phyloP scores from a whole-genome alignment of 2,113 vertebrate species.

The Abramis brama region DNA sequence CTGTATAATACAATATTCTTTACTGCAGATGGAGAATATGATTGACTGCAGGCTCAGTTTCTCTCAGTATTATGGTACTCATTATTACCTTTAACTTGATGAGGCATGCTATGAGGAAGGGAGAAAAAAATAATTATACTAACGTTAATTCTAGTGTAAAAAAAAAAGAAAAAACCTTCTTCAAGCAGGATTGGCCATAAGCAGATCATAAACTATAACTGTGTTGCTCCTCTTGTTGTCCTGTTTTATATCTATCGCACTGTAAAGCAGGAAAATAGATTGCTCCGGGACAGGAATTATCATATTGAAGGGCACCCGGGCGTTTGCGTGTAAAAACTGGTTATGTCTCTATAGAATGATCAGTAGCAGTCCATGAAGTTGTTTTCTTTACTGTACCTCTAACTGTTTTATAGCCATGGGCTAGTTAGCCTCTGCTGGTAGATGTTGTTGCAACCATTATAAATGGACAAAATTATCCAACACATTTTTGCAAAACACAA shows the following conservation, averaged over 20 bases:
- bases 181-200: neutral
- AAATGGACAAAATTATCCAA: too few species aligned
- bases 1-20: neutral
- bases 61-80: neutral
- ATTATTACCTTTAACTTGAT: constrained; percentile 36
- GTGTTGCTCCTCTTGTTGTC: constrained; percentile 2
- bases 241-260: constrained; percentile 34
- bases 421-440: neutral
- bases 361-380: neutral
- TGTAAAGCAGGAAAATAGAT: constrained; percentile 24
- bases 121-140: constrained; percentile 28
- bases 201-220: constrained; percentile 50
- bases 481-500: too few species aligned
- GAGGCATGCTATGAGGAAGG: neutral
- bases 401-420: neutral
- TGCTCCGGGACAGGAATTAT: constrained; percentile 38
- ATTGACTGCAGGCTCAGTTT: neutral
- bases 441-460: too few species aligned
- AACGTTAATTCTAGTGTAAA: constrained; percentile 38
- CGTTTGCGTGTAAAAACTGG: constrained; percentile 44
- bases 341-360: constrained; percentile 21
- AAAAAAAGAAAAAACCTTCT: constrained; percentile 34
- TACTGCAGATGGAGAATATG: neutral
- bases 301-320: constrained; percentile 35
- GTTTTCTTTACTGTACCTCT: neutral